These are phyloP conservation scores for Procavia capensis DNA, from an alignment of 2,113 vertebrate genomes.

Conservation along the genomic window DNA sequence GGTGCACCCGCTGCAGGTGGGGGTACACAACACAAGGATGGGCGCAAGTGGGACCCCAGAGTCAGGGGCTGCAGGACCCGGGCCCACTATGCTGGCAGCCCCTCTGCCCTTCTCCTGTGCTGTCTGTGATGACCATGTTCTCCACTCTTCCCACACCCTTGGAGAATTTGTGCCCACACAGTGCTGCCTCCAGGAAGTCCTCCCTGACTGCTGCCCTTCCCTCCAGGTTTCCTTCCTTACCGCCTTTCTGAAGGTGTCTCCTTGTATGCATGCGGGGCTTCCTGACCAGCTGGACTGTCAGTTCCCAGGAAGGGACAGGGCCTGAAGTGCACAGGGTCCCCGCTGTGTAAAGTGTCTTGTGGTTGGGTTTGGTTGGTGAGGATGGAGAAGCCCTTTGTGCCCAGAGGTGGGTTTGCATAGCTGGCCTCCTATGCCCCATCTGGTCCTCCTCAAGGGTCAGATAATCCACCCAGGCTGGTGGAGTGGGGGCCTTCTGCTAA, in stretches of 20 bases:
- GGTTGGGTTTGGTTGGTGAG: no score
- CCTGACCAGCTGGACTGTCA: no score
- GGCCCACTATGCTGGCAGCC: fast-evolving
- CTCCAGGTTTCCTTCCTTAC: background rate
- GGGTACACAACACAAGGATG: no score
- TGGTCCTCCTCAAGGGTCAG: background rate
- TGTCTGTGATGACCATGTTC: fast-evolving
- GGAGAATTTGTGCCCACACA: background rate
- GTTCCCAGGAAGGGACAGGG: no score
- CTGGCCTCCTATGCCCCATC: no score
- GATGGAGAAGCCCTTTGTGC: no score
- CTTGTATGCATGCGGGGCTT: background rate
- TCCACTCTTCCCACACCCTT: background rate
- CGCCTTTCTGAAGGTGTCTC: background rate
- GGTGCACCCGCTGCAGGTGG: background rate
- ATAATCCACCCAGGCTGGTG: background rate
- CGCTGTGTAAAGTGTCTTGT: background rate
- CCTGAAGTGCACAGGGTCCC: background rate
- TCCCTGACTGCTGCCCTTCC: background rate
- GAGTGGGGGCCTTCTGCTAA: no score
- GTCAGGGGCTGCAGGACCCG: no score
- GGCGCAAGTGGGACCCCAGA: fast-evolving
- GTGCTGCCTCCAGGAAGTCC: background rate
- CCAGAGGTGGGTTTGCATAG: no score
- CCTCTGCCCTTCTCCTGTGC: fast-evolving